Base-by-base conservation (phyloP, 2,113 vertebrate species). In the Paradoxurus hermaphroditus region DNA sequence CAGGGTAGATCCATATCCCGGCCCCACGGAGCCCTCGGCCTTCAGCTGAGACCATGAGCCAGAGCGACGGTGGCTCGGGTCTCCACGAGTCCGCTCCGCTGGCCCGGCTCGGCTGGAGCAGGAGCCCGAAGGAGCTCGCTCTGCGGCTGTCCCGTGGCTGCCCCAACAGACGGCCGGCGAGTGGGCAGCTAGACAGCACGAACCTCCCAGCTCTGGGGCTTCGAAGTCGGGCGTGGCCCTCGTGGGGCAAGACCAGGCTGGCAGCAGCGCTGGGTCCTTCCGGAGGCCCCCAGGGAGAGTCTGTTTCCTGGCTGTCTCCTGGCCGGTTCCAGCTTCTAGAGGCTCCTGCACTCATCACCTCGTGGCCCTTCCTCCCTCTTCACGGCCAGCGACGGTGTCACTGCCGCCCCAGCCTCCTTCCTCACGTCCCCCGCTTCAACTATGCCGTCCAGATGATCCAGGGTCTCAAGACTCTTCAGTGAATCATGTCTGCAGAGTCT, bases 41-140 rank as follows among this genome's bases (percentile, higher is more conserved):
- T 14, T 39, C 18, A 25, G 46, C 63, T 15, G 41, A 49, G 44
- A 27, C 77, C 44, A 2, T 0, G 0, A 19, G 25, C 19, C 8
- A 0, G 0, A 14, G 59, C 5, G n/a, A 19, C 8, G 0, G 2
- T 3, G 13, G 21, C 31, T 11, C 1, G 1, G 49, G 18, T 14
- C n/a, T 44, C 39, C 5, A 27, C 15, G 14, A 14, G 1, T 56
- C 41, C 4, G 53, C 36, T 59, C 18, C 7, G 13, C n/a, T 3
- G 10, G 13, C 78, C 89, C 19, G 59, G 4, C 13, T 1, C 10
- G 1, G 44, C 36, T 8, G 31, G 14, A 25, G 44, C 29, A 14
- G 19, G 56, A 1, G 2, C 5, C 5, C 1, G 5, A 13, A 5
- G 0, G 21, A 19, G 9, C 31, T 4, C 46, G 63, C 7, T 0